Evolutionary conservation across 2,113 vertebrate genomes (phyloP).

Genomic region (Aldabrachelys gigantea): DNA sequence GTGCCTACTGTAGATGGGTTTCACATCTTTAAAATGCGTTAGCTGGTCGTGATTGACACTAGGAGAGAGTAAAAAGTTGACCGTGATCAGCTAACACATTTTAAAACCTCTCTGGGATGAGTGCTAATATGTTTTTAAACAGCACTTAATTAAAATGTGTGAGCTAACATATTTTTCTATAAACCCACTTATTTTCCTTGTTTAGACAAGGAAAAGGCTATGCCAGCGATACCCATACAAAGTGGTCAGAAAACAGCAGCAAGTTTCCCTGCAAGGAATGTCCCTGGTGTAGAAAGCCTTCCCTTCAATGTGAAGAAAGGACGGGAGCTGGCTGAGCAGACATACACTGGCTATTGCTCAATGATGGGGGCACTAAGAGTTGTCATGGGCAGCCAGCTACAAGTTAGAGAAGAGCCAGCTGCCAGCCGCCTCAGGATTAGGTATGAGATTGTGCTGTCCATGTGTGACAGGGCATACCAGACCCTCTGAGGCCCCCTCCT

Average conservation of each 20-base stretch:
- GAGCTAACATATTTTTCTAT: background rate
- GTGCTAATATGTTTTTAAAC: background rate
- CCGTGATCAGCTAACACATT: background rate
- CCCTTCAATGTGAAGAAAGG: background rate
- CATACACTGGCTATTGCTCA: background rate
- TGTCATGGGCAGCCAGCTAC: accelerated
- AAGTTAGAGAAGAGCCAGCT: accelerated
- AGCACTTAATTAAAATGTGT: background rate
- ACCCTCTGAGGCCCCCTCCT: too few relatives aligned
- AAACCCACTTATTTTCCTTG: background rate
- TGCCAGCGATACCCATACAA: background rate
- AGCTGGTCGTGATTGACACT: background rate
- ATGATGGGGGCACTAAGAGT: accelerated
- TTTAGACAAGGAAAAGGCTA: background rate
- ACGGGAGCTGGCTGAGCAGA: background rate
- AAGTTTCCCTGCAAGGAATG: background rate
- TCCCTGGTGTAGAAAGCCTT: background rate
- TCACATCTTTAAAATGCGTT: background rate
- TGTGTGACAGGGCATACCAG: too few relatives aligned
- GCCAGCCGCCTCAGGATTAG: background rate
- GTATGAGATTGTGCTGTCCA: accelerated
- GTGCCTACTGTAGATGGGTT: background rate
- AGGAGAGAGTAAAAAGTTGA: background rate
- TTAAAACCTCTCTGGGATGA: background rate
- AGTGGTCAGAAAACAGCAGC: background rate